Evolutionary conservation across 2,888 invertebrate genomes (phyloP).

Genomic region (Luffia ferchaultella): DNA sequence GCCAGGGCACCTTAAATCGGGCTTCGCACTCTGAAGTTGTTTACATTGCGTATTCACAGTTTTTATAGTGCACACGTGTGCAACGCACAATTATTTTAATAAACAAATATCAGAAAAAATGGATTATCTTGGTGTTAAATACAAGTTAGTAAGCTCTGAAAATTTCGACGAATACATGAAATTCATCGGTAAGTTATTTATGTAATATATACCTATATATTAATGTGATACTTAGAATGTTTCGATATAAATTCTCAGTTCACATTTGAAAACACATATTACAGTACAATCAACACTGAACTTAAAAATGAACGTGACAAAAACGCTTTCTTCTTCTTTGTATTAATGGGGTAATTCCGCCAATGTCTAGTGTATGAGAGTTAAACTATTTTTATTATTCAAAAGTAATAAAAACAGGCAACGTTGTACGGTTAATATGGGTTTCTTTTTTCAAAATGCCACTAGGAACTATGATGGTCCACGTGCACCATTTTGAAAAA

Average conservation of each 20-base stretch:
- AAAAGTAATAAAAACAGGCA: no score
- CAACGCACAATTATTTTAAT: background rate
- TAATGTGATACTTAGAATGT: background rate
- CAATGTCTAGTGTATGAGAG: no score
- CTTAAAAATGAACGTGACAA: no score
- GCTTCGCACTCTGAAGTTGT: background rate
- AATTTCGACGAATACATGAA: constrained; percentile 43
- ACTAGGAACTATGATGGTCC: no score
- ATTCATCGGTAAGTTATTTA: constrained; percentile 15
- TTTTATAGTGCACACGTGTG: background rate
- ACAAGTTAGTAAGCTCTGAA: constrained; percentile 21
- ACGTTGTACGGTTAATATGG: no score
- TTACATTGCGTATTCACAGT: background rate
- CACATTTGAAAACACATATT: background rate
- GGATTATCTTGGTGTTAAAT: background rate
- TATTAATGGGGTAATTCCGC: no score
- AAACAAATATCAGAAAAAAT: background rate
- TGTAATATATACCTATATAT: background rate
- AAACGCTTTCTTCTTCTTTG: no score
- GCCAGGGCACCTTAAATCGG: background rate
- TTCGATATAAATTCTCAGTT: no score
- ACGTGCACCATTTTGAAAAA: no score
- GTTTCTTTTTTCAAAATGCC: no score
- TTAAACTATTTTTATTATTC: no score
- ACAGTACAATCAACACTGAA: background rate